Base-by-base conservation (phyloP, 2,113 vertebrate species). In the Pelobates fuscus region DNA sequence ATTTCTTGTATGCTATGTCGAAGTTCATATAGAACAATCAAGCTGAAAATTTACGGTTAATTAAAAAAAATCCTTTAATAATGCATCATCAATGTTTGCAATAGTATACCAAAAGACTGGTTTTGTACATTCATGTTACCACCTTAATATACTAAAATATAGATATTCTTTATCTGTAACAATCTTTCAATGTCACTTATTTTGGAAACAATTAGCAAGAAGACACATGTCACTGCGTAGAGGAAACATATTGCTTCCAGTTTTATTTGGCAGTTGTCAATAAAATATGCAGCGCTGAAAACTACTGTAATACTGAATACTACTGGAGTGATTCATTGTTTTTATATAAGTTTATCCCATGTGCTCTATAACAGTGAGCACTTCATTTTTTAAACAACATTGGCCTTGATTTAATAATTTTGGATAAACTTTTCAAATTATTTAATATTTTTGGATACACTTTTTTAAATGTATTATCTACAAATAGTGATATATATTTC, bases 181-280 rank as follows among this genome's bases (percentile, higher is more conserved):
- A 41, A 58, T n/a, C 17, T 25, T 10, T 55, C 20, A 15, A 2
- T 30, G n/a, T 27, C 14, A 30, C 37, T 70, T 41, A 7, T 17
- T 14, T 29, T 43, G 26, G 58, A 29, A 54, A 62, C 58, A 30
- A n/a, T 26, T 4, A 30, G 24, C 14, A 32, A 30, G 24, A 58
- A 7, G 58, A 62, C 58, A 71, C 55, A 71, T 52, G 69, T 62
- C 58, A 30, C 37, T 71, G 41, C 15, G 43, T 20, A 52, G 70
- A 61, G 70, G 58, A 71, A 71, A 71, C 70, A 71, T 71, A 52
- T 71, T 71, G 70, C 43, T 62, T 71, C 70, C 44, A 62, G 25
- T 43, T 21, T 70, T 70, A 59, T 70, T 44, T 71, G 43, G 70
- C 41, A 71, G 12, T 18, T n/a, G 20, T 23, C n/a, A 21, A 21